phyloP scores from a whole-genome alignment of 1,140 invertebrate species.

The Triops longicaudatus region DNA sequence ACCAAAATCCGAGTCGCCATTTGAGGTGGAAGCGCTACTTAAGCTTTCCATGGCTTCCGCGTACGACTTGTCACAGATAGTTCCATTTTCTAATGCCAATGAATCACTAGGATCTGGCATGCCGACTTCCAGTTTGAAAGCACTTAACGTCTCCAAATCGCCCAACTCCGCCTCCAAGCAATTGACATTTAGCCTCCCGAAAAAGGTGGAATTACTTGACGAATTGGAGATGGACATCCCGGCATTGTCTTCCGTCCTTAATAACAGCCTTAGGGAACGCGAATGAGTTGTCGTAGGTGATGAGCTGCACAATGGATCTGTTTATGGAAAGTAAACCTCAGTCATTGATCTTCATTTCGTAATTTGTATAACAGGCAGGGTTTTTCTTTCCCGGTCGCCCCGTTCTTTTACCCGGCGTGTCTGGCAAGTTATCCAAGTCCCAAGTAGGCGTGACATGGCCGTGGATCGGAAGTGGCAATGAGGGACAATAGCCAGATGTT shows the following conservation, averaged over 20 bases:
- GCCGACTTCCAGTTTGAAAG: conserved; percentile 1
- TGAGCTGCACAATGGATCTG: background rate
- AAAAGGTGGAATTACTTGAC: background rate
- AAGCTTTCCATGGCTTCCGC: conserved; percentile 2
- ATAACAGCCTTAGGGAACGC: background rate
- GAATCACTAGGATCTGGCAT: background rate
- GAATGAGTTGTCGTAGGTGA: background rate
- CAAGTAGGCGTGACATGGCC: conserved; percentile 5
- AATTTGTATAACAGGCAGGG: background rate
- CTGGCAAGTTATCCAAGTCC: conserved; percentile 11
- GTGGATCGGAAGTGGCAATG: conserved; percentile 5
- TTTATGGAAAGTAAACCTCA: background rate
- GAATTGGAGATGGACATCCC: conserved; percentile 2
- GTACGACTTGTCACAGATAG: conserved; percentile 4
- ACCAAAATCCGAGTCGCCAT: conserved; percentile 6
- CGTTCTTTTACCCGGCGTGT: background rate
- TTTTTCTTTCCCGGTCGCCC: background rate
- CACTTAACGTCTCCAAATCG: conserved; percentile 11
- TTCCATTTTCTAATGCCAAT: background rate
- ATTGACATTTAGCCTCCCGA: background rate
- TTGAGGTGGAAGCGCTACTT: background rate
- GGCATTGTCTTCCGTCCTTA: background rate
- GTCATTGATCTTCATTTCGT: background rate
- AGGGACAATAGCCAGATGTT: conserved; percentile 6
- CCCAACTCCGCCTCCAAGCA: conserved; percentile 8